Evolutionary conservation across 1,140 invertebrate species (phyloP).

Genomic region (Drosophila suzukii): DNA sequence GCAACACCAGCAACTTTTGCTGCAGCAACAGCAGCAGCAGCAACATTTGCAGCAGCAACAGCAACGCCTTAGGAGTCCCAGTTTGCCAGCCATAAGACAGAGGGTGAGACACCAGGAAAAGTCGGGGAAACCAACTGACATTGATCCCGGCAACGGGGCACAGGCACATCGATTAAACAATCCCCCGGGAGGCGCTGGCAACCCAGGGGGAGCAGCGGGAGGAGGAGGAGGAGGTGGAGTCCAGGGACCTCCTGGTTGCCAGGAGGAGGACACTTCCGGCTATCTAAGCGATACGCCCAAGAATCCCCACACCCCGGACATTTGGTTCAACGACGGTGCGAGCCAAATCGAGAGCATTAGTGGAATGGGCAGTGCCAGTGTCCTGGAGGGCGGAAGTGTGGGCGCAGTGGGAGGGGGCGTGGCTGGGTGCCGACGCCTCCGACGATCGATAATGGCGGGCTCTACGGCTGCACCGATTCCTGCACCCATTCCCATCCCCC

Average conservation of each 20-base stretch:
- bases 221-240: slow-evolving; percentile 24
- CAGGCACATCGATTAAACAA: slow-evolving; percentile 71
- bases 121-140: slow-evolving; percentile 49
- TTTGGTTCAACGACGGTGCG: slow-evolving; percentile 80
- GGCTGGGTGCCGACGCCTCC: slow-evolving; percentile 53
- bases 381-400: slow-evolving; percentile 34
- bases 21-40: slow-evolving; percentile 19
- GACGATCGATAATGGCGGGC: slow-evolving; percentile 67
- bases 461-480: slow-evolving; percentile 24
- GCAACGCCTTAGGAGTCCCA: slow-evolving; percentile 77
- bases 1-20: slow-evolving; percentile 52
- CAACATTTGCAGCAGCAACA: slow-evolving; percentile 27
- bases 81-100: slow-evolving; percentile 77
- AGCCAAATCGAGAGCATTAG: slow-evolving; percentile 76
- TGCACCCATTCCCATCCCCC: slow-evolving; percentile 17
- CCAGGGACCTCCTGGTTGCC: slow-evolving; percentile 68
- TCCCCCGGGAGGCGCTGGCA: slow-evolving; percentile 26
- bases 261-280: slow-evolving; percentile 88
- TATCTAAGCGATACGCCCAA: slow-evolving; percentile 88
- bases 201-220: slow-evolving; percentile 2
- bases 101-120: slow-evolving; percentile 53
- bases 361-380: slow-evolving; percentile 68
- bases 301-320: slow-evolving; percentile 79
- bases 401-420: slow-evolving; percentile 20
- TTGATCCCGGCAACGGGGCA: slow-evolving; percentile 67